A percentile compares a stretch with the other conserved stretches of the same genome.
phyloP scores from a whole-genome alignment of 2,113 vertebrate species.

The Apodemus speciosus region DNA sequence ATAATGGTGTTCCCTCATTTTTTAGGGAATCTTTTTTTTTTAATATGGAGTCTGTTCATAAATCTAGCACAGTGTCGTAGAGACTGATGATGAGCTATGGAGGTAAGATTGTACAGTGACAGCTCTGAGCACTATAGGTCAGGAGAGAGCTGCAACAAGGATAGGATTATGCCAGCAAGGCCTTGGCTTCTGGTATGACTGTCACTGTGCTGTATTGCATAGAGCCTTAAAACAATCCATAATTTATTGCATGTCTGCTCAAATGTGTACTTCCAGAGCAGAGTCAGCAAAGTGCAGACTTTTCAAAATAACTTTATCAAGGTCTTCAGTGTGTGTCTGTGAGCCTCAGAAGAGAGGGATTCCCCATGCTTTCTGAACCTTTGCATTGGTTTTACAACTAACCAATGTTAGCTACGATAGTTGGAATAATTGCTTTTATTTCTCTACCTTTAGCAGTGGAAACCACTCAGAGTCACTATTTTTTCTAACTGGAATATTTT shows the following conservation, averaged over 20 bases:
- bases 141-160: constrained; percentile 33
- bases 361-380: not conserved
- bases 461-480: not conserved
- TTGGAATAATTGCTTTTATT: not conserved
- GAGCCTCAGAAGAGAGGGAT: not conserved
- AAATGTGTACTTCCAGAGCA: constrained; percentile 57
- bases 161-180: constrained; percentile 57
- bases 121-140: constrained; percentile 28
- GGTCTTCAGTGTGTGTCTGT: not conserved
- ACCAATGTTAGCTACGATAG: not conserved
- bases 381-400: not conserved
- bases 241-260: constrained; percentile 68
- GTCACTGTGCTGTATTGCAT: constrained; percentile 66
- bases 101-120: not conserved
- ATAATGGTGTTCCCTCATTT: not conserved
- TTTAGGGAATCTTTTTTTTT: not conserved
- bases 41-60: not conserved
- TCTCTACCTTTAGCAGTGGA: not conserved
- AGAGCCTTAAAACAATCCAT: constrained; percentile 65
- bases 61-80: not conserved
- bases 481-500: not conserved
- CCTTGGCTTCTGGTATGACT: constrained; percentile 66
- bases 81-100: constrained; percentile 47
- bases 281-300: constrained; percentile 54
- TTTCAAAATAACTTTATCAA: constrained; percentile 68